Evolutionary conservation across 2,888 invertebrate genomes (phyloP), one percentile per base, ranked within the genome.

Genomic region (Bembecia ichneumoniformis): DNA sequence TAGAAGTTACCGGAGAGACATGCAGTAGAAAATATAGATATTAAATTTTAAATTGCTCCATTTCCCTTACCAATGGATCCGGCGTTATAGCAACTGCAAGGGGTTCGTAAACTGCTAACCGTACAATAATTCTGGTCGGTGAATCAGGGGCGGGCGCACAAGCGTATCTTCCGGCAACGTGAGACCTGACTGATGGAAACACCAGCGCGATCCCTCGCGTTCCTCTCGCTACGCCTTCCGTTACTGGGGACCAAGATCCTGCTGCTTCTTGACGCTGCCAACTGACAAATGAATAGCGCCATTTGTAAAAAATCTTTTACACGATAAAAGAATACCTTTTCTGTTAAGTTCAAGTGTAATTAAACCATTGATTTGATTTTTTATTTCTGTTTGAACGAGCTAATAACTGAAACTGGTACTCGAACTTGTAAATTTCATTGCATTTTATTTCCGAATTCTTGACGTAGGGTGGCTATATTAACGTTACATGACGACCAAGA

Each of bases 121-220:
- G 87, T 44, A 92, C 89, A 54, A 92, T 88, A 40, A 91, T 87
- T 51, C 91, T 84, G 52, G 92, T 90, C 47, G 91, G 90, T 43
- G 91, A 87, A 47, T 91, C 89, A 57, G 92, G 91, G 52, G 90
- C 91, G 7, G 91, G 90, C n/a, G 91, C 89, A 70, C 94, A 94
- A 35, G 91, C 90, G 77, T 94, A 94, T 57, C 90, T 77, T 0
- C 92, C 91, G 1, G 90, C 89, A 63, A 94, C 93, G 55, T 90
- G 89, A 1, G 88, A 78, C 49, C 90, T 88, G 40, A 90, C 90
- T 49, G 90, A 88, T 11, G 90, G 86, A 48, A 94, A 56, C 5
- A 87, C 63, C 1, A 87, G 66, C 0, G 82, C 71, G 0, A 80
- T 79, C 0, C 75, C 76, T 0, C 80, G 70, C 0, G 82, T 79